A percentile compares a stretch with the other conserved stretches of the same genome.
phyloP scores from a whole-genome alignment of 23 tunicate species.

The Halocynthia roretzi region DNA sequence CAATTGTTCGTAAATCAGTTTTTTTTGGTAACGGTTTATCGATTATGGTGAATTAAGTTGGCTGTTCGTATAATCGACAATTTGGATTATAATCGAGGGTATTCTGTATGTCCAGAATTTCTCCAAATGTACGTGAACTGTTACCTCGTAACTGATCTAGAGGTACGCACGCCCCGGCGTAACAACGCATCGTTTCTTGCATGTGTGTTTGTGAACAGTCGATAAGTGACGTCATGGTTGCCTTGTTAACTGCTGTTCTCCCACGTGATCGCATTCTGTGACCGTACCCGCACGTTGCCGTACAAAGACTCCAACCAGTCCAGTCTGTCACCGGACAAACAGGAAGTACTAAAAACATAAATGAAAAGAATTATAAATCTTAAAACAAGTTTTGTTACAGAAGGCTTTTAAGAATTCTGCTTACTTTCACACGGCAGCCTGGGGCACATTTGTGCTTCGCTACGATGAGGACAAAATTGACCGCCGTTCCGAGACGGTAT shows the following conservation, averaged over 20 bases:
- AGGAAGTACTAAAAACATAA: conserved; percentile 49
- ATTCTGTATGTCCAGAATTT: too few species aligned
- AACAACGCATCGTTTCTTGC: conserved; percentile 76
- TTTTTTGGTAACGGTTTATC: too few species aligned
- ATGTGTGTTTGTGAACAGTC: conserved; percentile 79
- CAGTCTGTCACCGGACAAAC: conserved; percentile 83
- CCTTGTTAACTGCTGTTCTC: conserved; percentile 54
- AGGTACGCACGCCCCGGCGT: conserved; percentile 52
- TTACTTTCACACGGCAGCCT: conserved; percentile 71
- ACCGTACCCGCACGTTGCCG: conserved; percentile 86
- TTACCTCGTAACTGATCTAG: too few species aligned
- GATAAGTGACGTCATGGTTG: conserved; percentile 85
- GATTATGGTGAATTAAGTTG: too few species aligned
- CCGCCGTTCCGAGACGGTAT: conserved; percentile 81
- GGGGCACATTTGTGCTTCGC: conserved; percentile 82
- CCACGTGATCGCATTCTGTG: conserved; percentile 60
- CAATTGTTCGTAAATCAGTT: too few species aligned
- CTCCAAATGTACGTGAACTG: too few species aligned
- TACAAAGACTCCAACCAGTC: conserved; percentile 80
- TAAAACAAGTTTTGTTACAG: not conserved
- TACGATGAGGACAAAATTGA: conserved; percentile 83
- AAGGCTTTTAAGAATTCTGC: not conserved
- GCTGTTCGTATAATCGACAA: too few species aligned
- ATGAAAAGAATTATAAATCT: not conserved
- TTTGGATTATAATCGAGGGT: too few species aligned